These are phyloP conservation scores for Mantis religiosa DNA, from an alignment of 2,888 invertebrate species.

Conservation along the genomic window DNA sequence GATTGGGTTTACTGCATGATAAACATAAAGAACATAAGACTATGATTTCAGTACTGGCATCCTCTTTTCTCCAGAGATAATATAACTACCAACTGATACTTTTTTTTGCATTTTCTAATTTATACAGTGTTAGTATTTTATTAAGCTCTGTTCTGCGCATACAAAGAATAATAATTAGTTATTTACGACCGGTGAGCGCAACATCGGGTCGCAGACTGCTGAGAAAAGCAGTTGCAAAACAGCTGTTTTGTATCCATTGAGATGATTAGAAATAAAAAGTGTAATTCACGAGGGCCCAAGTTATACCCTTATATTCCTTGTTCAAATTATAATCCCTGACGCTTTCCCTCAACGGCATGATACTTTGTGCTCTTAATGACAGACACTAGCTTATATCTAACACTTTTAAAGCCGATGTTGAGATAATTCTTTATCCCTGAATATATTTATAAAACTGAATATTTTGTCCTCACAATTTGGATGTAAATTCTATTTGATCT, in stretches of 20 bases:
- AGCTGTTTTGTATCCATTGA: background rate
- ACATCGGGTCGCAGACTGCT: background rate
- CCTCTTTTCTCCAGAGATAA: background rate
- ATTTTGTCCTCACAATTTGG: too few relatives aligned
- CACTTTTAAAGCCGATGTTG: too few relatives aligned
- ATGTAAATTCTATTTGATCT: too few relatives aligned
- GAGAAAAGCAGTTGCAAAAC: background rate
- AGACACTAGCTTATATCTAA: too few relatives aligned
- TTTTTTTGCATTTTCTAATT: background rate
- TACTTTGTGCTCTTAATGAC: too few relatives aligned
- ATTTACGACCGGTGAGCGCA: background rate
- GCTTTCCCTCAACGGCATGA: too few relatives aligned
- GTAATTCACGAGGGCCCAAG: background rate
- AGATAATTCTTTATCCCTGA: too few relatives aligned
- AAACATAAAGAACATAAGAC: background rate
- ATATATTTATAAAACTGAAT: too few relatives aligned
- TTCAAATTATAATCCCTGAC: background rate
- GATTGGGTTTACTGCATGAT: background rate
- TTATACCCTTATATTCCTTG: background rate
- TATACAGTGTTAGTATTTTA: background rate
- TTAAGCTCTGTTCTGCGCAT: background rate
- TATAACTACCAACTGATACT: background rate
- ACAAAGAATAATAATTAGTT: background rate
- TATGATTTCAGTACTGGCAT: background rate
- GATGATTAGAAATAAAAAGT: background rate